phyloP scores from a whole-genome alignment of 2,113 vertebrate genomes.

The Fulmarus glacialis region DNA sequence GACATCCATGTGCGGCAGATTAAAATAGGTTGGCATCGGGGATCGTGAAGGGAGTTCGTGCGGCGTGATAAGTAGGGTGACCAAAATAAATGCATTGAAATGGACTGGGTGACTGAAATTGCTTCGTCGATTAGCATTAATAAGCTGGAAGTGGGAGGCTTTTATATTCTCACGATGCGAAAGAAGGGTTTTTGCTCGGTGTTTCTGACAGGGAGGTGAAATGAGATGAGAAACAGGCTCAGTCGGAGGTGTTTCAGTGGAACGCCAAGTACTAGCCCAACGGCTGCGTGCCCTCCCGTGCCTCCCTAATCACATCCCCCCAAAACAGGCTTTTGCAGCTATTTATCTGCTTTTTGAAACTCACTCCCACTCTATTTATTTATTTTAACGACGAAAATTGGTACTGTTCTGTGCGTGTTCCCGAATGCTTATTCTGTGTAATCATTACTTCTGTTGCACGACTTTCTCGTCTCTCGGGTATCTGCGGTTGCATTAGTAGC shows the following conservation, averaged over 20 bases:
- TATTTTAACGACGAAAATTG: background rate
- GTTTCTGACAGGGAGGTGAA: background rate
- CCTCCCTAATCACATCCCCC: background rate
- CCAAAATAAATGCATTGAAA: background rate
- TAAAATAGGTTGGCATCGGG: background rate
- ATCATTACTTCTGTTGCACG: fast-evolving
- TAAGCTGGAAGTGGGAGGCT: background rate
- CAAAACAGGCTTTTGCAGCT: background rate
- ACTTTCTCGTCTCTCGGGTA: background rate
- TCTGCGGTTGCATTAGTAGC: background rate
- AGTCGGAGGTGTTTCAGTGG: background rate
- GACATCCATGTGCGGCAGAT: slow-evolving; percentile 52
- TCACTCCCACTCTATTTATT: fast-evolving
- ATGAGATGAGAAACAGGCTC: background rate
- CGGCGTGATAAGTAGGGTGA: background rate
- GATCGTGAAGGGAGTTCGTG: background rate
- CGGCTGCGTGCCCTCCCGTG: fast-evolving
- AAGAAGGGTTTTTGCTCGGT: background rate
- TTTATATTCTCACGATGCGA: background rate
- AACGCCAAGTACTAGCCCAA: fast-evolving
- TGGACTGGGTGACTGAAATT: background rate
- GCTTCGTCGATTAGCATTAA: background rate
- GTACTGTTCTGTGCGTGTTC: background rate
- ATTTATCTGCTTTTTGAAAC: background rate
- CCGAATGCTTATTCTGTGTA: background rate